phyloP scores from a whole-genome alignment of 2,888 invertebrate species.

The Serripes groenlandicus region DNA sequence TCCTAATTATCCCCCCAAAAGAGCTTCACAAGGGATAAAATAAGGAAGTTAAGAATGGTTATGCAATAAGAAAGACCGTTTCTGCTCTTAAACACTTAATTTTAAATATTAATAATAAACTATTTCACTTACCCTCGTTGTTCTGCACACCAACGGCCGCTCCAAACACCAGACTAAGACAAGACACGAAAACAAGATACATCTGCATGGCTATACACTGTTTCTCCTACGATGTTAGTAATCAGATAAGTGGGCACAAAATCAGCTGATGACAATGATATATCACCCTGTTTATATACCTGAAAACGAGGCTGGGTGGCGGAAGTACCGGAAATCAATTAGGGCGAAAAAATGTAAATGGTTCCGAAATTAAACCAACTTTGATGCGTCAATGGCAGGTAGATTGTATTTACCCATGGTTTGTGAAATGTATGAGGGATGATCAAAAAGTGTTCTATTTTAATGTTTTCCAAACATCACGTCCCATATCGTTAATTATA shows the following conservation, averaged over 20 bases:
- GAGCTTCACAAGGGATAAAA: not conserved
- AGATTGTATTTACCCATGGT: no score
- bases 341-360: not conserved
- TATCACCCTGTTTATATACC: constrained; percentile 7
- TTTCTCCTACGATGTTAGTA: not conserved
- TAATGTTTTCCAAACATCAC: no score
- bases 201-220: not conserved
- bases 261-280: not conserved
- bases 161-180: constrained; percentile 8
- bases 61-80: not conserved
- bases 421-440: no score
- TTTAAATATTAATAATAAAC: no score
- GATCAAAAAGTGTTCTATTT: no score
- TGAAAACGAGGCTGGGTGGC: constrained; percentile 2
- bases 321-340: not conserved
- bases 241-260: not conserved
- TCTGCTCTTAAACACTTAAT: not conserved
- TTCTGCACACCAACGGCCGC: not conserved
- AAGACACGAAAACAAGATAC: not conserved
- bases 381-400: constrained; percentile 7
- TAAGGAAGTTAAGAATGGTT: not conserved
- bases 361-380: constrained; percentile 11
- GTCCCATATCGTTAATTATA: no score
- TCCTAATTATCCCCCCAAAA: not conserved
- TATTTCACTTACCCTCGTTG: not conserved